Base-by-base conservation (phyloP, 2,797 vertebrate species). In the Tympanoctomys barrerae region DNA sequence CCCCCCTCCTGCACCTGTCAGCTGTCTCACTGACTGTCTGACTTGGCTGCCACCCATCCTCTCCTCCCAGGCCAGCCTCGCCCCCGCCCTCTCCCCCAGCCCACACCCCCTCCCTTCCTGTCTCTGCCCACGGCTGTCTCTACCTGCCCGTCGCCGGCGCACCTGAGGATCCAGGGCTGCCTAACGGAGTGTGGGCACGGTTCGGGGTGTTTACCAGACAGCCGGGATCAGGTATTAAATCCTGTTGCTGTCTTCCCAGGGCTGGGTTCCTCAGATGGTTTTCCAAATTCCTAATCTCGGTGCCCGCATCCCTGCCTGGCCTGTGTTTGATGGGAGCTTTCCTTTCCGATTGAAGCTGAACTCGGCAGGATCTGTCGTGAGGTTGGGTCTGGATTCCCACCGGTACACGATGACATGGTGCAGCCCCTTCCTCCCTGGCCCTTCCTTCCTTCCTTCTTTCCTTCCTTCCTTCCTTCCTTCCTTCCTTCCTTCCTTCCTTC, bases 231-330 rank as follows among this genome's bases (percentile, higher is more conserved):
- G 95, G 93, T 75, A 52, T 95, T 98, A 98, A 97, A 71, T 98
- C 96, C 98, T 94, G 85, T 31, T 83, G 42, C 97, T 98, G 97
- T 97, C 97, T 99, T 98, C 98, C 97, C 98, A 97, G 98, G 96
- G 93, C 97, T 96, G 36, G 96, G 95, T 98, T 98, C 98, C 97
- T 98, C 97, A 98, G 97, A 97, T 98, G 98, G 89, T 87, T 97
- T 98, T 98, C 98, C 98, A 98, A 96, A 94, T 96, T 61, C 92
- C 95, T 98, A 97, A 98, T 98, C 97, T 97, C 89, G 28, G 97
- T 91, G 97, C 98, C 97, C 97, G 12, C 90, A 97, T 98, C 97
- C 98, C 98, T 97, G 91, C 97, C 97, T 83, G 75, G 96, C 94
- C 96, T 46, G n/a, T 71, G 91, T 97, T 97, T 97, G 97, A 98